Evolutionary conservation across 2,888 invertebrate species (phyloP), one percentile per base, ranked within the genome.

Genomic region (Lochmaea capreae): DNA sequence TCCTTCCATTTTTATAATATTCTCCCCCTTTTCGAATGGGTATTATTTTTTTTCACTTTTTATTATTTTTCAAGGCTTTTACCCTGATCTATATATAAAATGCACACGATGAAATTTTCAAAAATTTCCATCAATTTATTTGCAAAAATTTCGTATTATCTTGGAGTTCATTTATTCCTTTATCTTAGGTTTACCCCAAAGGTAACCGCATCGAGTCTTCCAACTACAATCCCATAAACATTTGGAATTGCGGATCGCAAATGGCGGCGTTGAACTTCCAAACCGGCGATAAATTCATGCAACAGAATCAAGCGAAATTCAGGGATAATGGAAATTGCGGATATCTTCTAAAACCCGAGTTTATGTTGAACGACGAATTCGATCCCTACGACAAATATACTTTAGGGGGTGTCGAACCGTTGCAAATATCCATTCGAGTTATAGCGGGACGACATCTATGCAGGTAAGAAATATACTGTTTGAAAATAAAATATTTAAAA

Each of bases 181-280:
- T 33, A 39, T 97, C 97, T 83, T 91, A 99, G 52, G 96, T 99
- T 1, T 99, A 99, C 87, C 99, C 99, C 0, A 95, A 95, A 84
- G 95, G 98, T 0, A 96, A 96, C 84, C 90, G 99, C 66, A 92
- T 99, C 70, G 98, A 99, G 84, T 99, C 99, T 0, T 97, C 98
- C 0, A 99, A 99, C 88, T 99, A 97, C 86, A 95, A 95, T 88
- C 99, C 99, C 0, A 90, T 96, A 8, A 93, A 95, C 1, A 94
- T 98, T 88, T 99, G 99, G 99, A 97, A 97, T 86, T 91, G 93
- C 12, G 99, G 98, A 1, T 96, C 95, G 63, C 99, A 99, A 87
- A 96, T 99, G 97, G 95, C 97, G 0, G 98, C 99, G 0, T 88
- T 99, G 4, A 99, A 99, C 88, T 99, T 97, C 87, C 99, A 99